phyloP scores from a whole-genome alignment of 1,140 invertebrate species.

The Ceratina japonica region DNA sequence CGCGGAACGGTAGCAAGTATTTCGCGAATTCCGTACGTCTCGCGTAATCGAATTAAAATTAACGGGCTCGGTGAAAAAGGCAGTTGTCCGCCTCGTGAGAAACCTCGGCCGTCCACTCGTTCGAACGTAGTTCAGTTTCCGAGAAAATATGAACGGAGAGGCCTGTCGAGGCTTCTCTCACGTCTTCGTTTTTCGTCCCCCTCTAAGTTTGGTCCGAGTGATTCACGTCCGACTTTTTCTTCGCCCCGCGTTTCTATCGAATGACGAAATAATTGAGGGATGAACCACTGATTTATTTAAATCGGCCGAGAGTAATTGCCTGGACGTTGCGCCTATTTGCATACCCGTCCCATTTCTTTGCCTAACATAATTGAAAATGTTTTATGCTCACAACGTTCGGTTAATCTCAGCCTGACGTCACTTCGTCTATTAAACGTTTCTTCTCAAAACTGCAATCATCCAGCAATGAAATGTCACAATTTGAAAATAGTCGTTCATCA shows the following conservation, averaged over 20 bases:
- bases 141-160: slow-evolving; percentile 25
- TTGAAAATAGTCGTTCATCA: too few species aligned
- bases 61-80: slow-evolving; percentile 16
- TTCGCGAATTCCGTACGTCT: slow-evolving; percentile 16
- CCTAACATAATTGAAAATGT: not conserved
- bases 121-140: slow-evolving; percentile 7
- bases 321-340: not conserved
- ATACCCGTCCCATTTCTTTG: too few species aligned
- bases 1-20: not conserved
- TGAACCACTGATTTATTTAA: slow-evolving; percentile 26
- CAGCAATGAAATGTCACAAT: slow-evolving; percentile 12
- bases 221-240: slow-evolving; percentile 43
- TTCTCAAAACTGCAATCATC: not conserved
- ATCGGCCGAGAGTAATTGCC: not conserved
- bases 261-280: slow-evolving; percentile 33
- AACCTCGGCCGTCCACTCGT: not conserved
- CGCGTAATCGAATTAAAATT: slow-evolving; percentile 25
- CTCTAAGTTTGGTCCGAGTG: slow-evolving; percentile 36
- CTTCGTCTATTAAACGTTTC: too few species aligned
- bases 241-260: slow-evolving; percentile 21
- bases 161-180: not conserved
- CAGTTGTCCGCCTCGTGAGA: slow-evolving; percentile 3
- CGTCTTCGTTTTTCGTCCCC: slow-evolving; percentile 12
- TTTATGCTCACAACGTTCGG: not conserved
- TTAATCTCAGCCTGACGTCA: too few species aligned